phyloP scores from a whole-genome alignment of 2,113 vertebrate genomes.

The Entelurus aequoreus region DNA sequence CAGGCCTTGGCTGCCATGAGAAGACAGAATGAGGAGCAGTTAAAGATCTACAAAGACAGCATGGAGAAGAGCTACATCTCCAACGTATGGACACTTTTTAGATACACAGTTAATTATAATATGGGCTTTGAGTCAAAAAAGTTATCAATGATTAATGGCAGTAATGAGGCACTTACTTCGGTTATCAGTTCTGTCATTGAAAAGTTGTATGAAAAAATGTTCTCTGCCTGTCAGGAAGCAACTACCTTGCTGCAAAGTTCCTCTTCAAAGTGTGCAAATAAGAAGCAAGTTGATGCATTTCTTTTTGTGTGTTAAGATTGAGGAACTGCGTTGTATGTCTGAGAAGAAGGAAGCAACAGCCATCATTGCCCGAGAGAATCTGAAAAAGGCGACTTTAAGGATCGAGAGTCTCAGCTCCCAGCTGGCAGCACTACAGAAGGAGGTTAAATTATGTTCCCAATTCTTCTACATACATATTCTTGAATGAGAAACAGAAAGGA shows the following conservation, averaged over 20 bases:
- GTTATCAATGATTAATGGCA: background rate
- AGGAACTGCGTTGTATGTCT: slow-evolving; percentile 75
- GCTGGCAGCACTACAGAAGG: slow-evolving; percentile 79
- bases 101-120: background rate
- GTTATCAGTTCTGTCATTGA: background rate
- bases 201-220: too few species aligned
- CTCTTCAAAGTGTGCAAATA: slow-evolving; percentile 20
- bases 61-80: slow-evolving; percentile 77
- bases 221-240: slow-evolving; percentile 49
- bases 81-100: slow-evolving; percentile 65
- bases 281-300: background rate
- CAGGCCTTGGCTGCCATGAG: slow-evolving; percentile 81
- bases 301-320: slow-evolving; percentile 67
- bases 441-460: slow-evolving; percentile 64
- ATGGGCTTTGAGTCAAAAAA: background rate
- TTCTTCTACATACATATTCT: too few species aligned
- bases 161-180: background rate
- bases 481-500: background rate
- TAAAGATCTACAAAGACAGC: slow-evolving; percentile 80
- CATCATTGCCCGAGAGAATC: slow-evolving; percentile 78
- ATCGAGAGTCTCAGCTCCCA: slow-evolving; percentile 80
- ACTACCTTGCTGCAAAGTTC: slow-evolving; percentile 12
- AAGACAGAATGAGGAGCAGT: slow-evolving; percentile 79
- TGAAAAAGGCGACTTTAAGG: slow-evolving; percentile 76
- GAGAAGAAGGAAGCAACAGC: slow-evolving; percentile 80